Evolutionary conservation across 2,113 vertebrate species (phyloP), one percentile per base, ranked within the genome.

Genomic region (Hemichromis elongatus): DNA sequence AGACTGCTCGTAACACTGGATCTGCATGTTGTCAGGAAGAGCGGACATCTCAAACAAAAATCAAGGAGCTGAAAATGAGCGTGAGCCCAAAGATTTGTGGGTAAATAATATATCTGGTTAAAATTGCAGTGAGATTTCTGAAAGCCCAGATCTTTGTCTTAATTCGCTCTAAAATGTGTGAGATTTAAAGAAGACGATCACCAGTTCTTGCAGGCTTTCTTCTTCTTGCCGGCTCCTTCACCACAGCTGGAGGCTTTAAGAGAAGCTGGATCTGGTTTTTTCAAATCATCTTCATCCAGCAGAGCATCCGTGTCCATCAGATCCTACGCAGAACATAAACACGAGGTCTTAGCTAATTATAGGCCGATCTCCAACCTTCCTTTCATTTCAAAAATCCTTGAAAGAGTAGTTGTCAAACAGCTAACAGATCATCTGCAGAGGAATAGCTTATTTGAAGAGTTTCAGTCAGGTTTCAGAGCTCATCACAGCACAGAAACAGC

Each of bases 191-290:
- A 45, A 26, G 9, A 26, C 2, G 33, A n/a, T 96, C 81, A 99
- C 99, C 99, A 99, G 94, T 99, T 97, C 94, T 98, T 99, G 93
- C 99, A 99, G 86, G 97, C 98, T 93, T 97, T 99, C 93, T 96
- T 98, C 92, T 97, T 99, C 93, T 96, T 96, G 2, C 12, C 7
- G 1, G 95, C 94, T 59, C 94, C 92, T 19, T 97, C 97, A 56
- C 98, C 98, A 86, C 99, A 99, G 2, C 90, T 90, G 0, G 96
- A 45, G 1, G 96, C 96, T 89, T 93, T 96, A 47, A 99, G 96
- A 35, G 98, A 98, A 0, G 95, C 92, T 0, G 98, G 96, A 75
- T 98, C 97, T 0, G 99, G 98, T 87, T 98, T 99, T 94, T 97
- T 98, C 63, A 99, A 91, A 83, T 99, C 98, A 0, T 99, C 98